Percentiles rank a stretch among this genome's conserved stretches.
Evolutionary conservation across 2,888 invertebrate species (phyloP).

Genomic region (Gymnocheta viridis): DNA sequence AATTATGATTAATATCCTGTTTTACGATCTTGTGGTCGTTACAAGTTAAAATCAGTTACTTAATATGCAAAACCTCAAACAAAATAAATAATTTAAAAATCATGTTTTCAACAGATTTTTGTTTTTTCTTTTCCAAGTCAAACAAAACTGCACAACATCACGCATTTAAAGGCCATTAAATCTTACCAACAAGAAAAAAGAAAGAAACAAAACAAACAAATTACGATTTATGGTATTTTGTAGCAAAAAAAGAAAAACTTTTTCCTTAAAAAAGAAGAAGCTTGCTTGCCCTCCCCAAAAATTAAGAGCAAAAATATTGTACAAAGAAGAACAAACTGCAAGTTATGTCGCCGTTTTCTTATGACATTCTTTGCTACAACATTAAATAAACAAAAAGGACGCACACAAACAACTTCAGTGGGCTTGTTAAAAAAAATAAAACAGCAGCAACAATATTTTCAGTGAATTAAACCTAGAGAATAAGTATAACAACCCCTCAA

Average conservation of each 20-base stretch:
- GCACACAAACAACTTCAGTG: conserved; percentile 52
- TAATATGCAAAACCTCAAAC: conserved; percentile 71
- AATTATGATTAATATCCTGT: conserved; percentile 72
- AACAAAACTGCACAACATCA: conserved; percentile 63
- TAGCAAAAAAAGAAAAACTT: conserved; percentile 57
- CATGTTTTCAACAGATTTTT: conserved; percentile 71
- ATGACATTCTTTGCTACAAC: conserved; percentile 72
- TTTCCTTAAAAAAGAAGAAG: conserved; percentile 31
- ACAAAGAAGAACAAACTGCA: neutral
- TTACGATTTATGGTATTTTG: conserved; percentile 73
- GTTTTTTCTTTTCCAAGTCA: conserved; percentile 59
- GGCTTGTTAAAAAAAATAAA: conserved; percentile 52
- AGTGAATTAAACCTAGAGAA: conserved; percentile 43
- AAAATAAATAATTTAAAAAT: conserved; percentile 68
- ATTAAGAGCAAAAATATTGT: neutral
- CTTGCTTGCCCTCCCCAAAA: conserved; percentile 2
- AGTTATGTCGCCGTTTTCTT: conserved; percentile 67
- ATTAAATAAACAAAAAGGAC: conserved; percentile 72
- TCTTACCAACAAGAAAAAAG: neutral
- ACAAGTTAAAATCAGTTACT: conserved; percentile 46
- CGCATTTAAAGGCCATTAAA: conserved; percentile 64
- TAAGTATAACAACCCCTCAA: conserved; percentile 74
- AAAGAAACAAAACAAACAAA: conserved; percentile 64
- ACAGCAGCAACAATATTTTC: conserved; percentile 44
- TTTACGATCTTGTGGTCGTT: conserved; percentile 46